These are phyloP conservation scores for Narcine bancroftii DNA, from an alignment of 2,113 vertebrate genomes.

Conservation along the genomic window DNA sequence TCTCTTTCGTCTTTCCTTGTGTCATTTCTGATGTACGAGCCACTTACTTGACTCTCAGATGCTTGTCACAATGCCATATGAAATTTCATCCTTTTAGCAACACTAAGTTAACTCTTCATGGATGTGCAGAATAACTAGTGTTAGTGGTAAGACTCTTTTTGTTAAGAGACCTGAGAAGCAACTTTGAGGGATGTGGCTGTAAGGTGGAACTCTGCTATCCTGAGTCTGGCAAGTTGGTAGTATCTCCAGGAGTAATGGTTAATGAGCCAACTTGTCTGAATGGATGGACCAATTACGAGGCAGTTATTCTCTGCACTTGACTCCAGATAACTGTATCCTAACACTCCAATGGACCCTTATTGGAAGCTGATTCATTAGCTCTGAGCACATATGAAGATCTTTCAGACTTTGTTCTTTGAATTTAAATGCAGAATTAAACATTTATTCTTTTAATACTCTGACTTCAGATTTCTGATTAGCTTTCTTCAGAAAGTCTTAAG, in stretches of 20 bases:
- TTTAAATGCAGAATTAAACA: neutral
- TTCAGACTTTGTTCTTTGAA: neutral
- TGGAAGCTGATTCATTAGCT: neutral
- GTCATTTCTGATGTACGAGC: neutral
- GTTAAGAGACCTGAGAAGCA: neutral
- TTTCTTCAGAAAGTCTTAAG: neutral
- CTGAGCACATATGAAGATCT: neutral
- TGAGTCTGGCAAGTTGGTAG: neutral
- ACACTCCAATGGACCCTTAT: neutral
- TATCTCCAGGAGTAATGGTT: neutral
- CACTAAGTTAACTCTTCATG: neutral
- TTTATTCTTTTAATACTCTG: neutral
- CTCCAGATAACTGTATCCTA: neutral
- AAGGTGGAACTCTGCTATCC: neutral
- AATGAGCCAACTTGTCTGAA: neutral
- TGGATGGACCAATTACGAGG: neutral
- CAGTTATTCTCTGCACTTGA: neutral
- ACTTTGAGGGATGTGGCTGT: neutral
- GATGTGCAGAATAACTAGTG: neutral
- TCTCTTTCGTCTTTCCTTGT: neutral
- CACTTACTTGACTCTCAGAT: neutral
- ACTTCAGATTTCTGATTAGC: neutral
- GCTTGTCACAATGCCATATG: neutral
- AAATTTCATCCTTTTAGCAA: neutral
- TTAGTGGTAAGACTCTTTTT: neutral